A percentile compares a stretch with the other conserved stretches of the same genome.
These are phyloP conservation scores for Delphinus delphis DNA, from an alignment of 2,113 vertebrate species.

Conservation along the genomic window DNA sequence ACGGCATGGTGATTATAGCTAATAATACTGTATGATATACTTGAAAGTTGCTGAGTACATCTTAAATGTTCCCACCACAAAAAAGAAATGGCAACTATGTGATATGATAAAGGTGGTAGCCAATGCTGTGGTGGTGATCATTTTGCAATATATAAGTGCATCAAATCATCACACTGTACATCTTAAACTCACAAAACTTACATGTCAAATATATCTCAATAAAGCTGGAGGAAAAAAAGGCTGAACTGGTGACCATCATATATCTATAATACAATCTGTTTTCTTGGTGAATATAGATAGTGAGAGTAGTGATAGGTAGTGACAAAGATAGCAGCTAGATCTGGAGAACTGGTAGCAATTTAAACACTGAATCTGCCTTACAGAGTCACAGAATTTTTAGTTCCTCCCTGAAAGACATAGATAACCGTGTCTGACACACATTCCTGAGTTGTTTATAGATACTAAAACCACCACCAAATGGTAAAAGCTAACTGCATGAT, in stretches of 20 bases:
- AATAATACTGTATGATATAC: not conserved
- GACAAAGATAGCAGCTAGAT: not conserved
- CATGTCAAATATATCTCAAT: not conserved
- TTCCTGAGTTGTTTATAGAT: not conserved
- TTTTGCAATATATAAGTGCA: not conserved
- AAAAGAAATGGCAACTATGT: not conserved
- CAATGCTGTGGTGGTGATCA: not conserved
- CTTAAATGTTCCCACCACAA: not conserved
- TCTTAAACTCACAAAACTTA: not conserved
- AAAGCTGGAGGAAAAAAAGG: not conserved
- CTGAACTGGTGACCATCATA: not conserved
- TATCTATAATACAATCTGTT: not conserved
- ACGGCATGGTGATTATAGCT: not conserved
- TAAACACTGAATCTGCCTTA: not conserved
- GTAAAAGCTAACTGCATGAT: not conserved
- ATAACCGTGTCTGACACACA: not conserved
- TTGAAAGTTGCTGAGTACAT: not conserved
- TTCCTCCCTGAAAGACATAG: not conserved
- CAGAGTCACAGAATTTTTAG: not conserved
- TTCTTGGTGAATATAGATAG: not conserved
- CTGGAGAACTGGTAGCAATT: not conserved
- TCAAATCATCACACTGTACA: not conserved
- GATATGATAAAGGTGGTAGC: not conserved
- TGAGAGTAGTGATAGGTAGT: not conserved
- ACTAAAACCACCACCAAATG: not conserved